Base-by-base conservation (phyloP, 2,888 invertebrate genomes). In the Andrena flavipes region DNA sequence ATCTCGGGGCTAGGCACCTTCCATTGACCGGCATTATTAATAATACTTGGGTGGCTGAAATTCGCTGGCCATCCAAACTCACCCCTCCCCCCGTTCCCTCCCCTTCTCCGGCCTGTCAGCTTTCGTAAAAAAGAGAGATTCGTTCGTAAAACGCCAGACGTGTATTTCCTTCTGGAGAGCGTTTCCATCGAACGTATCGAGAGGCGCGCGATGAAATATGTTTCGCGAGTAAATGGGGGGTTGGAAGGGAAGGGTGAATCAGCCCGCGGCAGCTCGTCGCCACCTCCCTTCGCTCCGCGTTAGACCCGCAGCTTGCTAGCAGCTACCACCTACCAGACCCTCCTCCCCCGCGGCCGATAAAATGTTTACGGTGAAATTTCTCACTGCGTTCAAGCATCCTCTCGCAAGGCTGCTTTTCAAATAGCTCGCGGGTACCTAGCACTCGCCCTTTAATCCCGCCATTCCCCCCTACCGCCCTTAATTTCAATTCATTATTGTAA, bases 261-360 rank as follows among this genome's bases (percentile, higher is more conserved):
- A 67, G 64, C 81, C 70, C 62, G 80, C 73, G 54, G 60, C 67
- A 35, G 29, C 69, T 80, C 65, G 59, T 76, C 54, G 26, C n/a
- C 68, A 65, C 59, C 73, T 81, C 33, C 5, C 33, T 35, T 26
- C 49, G 73, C 42, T 59, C 23, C 23, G 42, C 70, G 69, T 82
- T 74, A 65, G 67, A 81, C n/a, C 67, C 70, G 69, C 74, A 65
- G 35, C 65, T 60, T 79, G 59, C 64, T 54, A 42, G 4, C 42
- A 42, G 59, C 16, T 49, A 23, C 54, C 16, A 51, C 51, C 33
- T 33, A 33, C 42, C 42, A 10, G 35, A 35, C 35, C 35, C 23
- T 23, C 54, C 23, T 23, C 48, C 59, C 76, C 49, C 56, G 26
- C 68, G 35, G n/a, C 54, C 10, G 59, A 76, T 79, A 69, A 79